Evolutionary conservation across 1,140 invertebrate genomes (phyloP), one percentile per base, ranked within the genome.

Genomic region (Armadillidium nasatum): DNA sequence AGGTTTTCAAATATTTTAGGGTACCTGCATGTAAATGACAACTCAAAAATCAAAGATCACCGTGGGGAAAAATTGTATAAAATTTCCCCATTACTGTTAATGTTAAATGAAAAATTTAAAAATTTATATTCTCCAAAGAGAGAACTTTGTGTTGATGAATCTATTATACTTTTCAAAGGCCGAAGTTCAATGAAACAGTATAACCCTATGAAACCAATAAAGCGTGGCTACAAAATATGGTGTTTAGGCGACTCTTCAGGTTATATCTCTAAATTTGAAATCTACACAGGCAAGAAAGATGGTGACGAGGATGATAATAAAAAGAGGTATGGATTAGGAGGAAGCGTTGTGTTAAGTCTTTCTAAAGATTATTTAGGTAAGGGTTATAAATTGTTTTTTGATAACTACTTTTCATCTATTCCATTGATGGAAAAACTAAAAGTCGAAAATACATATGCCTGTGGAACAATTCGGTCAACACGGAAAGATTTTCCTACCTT

Each of bases 181-280:
- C 72, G 74, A 50, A 33, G 77, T 78, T 80, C 80, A 10, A 79
- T 86, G 75, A 85, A 85, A 81, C 84, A 87, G 80, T 87, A 86
- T 80, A 83, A 83, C 44, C 84, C 84, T 76, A 83, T 82, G 78
- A 87, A 87, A 82, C 85, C 85, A 50, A 85, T 85, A 76, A 87
- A 87, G 83, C 82, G 85, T 80, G 85, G 84, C 7, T 84, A 84
- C 74, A 86, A 84, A 81, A 75, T 85, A 71, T 87, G 85, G 84
- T 67, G 82, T 77, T n/a, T 82, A 73, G 50, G 73, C 67, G 74
- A 79, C 72, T 71, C 50, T 33, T 80, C 82, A 19, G 84, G 85
- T 43, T 87, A 85, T 79, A 83, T 85, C 73, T 83, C 82, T 72
- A 81, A 84, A 74, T 87, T 86, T 82, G 79, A 85, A 79, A 83